Base-by-base conservation (phyloP, 1,140 invertebrate genomes). In the Trichonephila inaurata region DNA sequence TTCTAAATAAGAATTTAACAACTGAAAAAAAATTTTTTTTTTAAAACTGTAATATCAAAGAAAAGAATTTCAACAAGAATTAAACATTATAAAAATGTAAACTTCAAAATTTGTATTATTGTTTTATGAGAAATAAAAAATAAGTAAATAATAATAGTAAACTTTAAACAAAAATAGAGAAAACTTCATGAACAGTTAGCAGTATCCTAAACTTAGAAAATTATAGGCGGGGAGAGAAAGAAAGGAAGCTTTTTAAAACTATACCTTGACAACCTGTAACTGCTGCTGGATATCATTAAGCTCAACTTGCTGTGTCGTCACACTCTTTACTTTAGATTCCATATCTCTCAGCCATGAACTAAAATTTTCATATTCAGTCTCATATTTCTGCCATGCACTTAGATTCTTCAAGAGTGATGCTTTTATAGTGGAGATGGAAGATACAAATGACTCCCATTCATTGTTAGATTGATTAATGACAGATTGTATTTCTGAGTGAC, bases 331-430 rank as follows among this genome's bases (percentile, higher is more conserved):
- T 95, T 96, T 97, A 86, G 97, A 97, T 96, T 99, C 98, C 94
- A 97, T 97, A 86, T 98, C 97, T 95, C 98, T 98, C n/a, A 99
- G 95, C 98, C 98, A 98, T 2, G 97, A 96, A 1, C 97, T 97
- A 14, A 99, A 96, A 93, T 97, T 97, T 95, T 99, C 98, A 87
- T 97, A 97, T 24, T 97, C 96, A 4, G 96, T 95, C 95, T 99
- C 98, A 95, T 98, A 98, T 92, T 97, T 97, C 94, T 97, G 97
- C 97, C 98, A 98, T 10, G 98, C 96, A 69, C 97, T 96, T 44
- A 98, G 97, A 95, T 98, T 97, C 82, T 97, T 96, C 95, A 97
- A 97, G 1, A 98, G 95, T 83, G 97, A 96, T 12, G 96, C 96
- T 95, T 97, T 97, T 40, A 98, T 98, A 95, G 97, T 96, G 28